Evolutionary conservation across 2,113 vertebrate genomes (phyloP), one percentile per base, ranked within the genome.

Genomic region (Corynorhinus townsendii): DNA sequence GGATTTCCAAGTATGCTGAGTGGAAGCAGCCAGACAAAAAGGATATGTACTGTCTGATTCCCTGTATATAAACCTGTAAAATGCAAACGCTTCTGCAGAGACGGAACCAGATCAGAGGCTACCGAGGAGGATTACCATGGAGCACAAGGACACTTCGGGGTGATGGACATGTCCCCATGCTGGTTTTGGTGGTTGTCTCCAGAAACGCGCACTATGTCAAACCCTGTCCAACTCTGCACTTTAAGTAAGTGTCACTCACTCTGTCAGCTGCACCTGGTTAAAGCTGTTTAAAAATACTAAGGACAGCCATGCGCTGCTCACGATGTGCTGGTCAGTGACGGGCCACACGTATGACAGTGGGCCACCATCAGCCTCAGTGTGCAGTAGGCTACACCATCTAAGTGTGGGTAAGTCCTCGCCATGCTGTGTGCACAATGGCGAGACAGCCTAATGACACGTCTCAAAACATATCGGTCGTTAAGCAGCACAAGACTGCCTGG

Each of bases 11-110:
- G 43, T 45, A 47, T 3, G 5, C 11, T 16, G 2, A 26, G 24
- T 38, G 11, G 77, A 40, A 71, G 76, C 20, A 54, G 6, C 26
- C 33, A 35, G 73, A 56, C 0, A 5, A 52, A 17, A 76, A 17
- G 38, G 3, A 28, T 0, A 9, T 2, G 1, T 3, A 17, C 0
- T 9, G 1, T 38, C 19, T 83, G 45, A 87, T 6, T 43, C 73
- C 86, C 71, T 2, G 52, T 5, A 49, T 4, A 26, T 4, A 49
- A 30, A 62, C 22, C 7, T 17, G 17, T 43, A 30, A 56, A 83
- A 56, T 2, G 38, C 52, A 87, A 77, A 33, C 40, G 40, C 56
- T 45, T 33, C 16, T 30, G 43, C 19, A 64, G 11, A 38, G 66
- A 24, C 7, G 11, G 33, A 45, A 40, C 76, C 56, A 77, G 69